A percentile compares a stretch with the other conserved stretches of the same genome.
Conservation (phyloP, 2,113 vertebrate species). For the Brachyistius frenatus region DNA sequence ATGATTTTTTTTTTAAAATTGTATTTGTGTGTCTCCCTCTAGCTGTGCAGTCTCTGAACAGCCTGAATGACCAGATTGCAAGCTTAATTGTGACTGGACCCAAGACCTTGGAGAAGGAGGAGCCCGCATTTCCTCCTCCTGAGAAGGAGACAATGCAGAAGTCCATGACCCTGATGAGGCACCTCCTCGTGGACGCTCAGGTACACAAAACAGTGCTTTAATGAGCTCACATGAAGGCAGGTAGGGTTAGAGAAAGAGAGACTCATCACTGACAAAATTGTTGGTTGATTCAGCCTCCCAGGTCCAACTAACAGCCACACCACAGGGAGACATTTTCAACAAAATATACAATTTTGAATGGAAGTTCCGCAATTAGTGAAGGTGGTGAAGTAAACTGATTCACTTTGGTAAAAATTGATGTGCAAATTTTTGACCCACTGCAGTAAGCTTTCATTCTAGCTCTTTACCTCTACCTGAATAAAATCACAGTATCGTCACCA, state of each 20-base stretch:
- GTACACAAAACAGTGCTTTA: constrained; percentile 73
- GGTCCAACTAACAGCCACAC: no score
- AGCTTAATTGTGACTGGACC: constrained; percentile 90
- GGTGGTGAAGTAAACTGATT: no score
- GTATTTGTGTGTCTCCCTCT: constrained; percentile 45
- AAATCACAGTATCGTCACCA: neutral
- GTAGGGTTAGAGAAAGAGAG: no score
- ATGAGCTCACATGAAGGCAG: neutral
- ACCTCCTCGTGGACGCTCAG: constrained; percentile 93
- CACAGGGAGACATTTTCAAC: no score
- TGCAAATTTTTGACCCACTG: neutral
- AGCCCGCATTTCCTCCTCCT: constrained; percentile 82
- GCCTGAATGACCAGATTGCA: constrained; percentile 94
- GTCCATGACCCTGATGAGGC: constrained; percentile 92
- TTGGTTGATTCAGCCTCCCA: no score
- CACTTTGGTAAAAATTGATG: neutral
- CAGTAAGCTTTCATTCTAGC: neutral
- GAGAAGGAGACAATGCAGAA: constrained; percentile 91
- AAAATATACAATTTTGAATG: no score
- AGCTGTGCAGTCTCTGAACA: constrained; percentile 93
- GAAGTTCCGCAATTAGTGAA: no score
- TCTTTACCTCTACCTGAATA: neutral
- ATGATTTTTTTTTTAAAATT: neutral
- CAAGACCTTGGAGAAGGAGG: constrained; percentile 86
- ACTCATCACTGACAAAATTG: no score